A percentile compares a stretch with the other conserved stretches of the same genome.
Conservation (phyloP, 2,113 vertebrate genomes). For the Vimba vimba region DNA sequence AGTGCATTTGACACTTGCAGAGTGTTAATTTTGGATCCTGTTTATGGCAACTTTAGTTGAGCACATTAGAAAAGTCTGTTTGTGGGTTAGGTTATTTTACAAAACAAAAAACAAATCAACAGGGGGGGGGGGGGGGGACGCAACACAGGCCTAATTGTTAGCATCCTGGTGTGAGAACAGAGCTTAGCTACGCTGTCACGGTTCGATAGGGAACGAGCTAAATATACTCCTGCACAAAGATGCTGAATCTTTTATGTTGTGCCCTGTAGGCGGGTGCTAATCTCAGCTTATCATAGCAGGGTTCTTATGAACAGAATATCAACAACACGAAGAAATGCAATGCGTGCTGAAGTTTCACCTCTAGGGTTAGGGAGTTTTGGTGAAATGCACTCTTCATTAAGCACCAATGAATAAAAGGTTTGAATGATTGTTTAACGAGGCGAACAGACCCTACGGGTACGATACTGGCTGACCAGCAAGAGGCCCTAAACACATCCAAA, state of each 20-base stretch:
- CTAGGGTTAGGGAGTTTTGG: background rate
- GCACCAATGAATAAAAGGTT: background rate
- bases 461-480: background rate
- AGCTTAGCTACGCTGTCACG: background rate
- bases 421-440: background rate
- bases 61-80: background rate
- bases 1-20: background rate
- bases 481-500: background rate
- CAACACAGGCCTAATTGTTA: slow-evolving; percentile 23
- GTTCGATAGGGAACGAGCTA: background rate
- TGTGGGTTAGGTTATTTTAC: background rate
- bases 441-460: background rate
- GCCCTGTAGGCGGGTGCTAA: background rate
- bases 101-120: background rate
- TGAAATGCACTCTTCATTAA: background rate
- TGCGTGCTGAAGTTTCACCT: background rate
- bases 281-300: background rate
- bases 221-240: slow-evolving; percentile 27
- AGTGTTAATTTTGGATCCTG: background rate
- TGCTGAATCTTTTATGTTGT: slow-evolving; percentile 20
- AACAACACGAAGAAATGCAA: background rate
- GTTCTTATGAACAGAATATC: background rate
- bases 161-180: background rate
- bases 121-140: background rate
- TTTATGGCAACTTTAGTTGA: background rate